phyloP scores from a whole-genome alignment of 2,888 invertebrate genomes.

The Aplocera efformata region DNA sequence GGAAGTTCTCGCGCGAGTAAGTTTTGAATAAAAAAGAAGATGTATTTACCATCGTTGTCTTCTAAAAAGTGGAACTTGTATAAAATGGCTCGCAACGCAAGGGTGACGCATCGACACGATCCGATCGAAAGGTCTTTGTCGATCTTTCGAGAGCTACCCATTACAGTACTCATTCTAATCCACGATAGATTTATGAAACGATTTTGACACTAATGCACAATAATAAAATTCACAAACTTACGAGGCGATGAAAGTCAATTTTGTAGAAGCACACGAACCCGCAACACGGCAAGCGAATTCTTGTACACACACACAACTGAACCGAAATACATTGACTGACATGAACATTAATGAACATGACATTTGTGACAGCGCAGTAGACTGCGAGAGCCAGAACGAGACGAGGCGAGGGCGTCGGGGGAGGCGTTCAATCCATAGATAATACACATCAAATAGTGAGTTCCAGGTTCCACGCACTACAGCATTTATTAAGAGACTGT shows the following conservation, averaged over 20 bases:
- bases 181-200: constrained; percentile 28
- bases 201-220: constrained; percentile 53
- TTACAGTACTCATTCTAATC: constrained; percentile 29
- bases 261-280: constrained; percentile 72
- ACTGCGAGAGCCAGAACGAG: too few relatives aligned
- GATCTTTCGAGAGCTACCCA: constrained; percentile 37
- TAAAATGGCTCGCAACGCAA: constrained; percentile 78
- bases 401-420: too few relatives aligned
- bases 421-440: too few relatives aligned
- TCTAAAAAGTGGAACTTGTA: constrained; percentile 54
- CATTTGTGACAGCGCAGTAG: too few relatives aligned
- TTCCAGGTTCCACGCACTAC: too few relatives aligned
- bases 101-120: constrained; percentile 80
- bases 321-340: too few relatives aligned
- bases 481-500: too few relatives aligned
- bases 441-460: too few relatives aligned
- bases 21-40: background rate
- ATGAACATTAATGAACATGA: constrained; percentile 5
- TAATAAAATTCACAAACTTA: constrained; percentile 72
- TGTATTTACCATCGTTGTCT: background rate
- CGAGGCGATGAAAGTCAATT: constrained; percentile 77
- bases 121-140: constrained; percentile 67
- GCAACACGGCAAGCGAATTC: constrained; percentile 74
- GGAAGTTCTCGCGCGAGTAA: background rate
- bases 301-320: constrained; percentile 24